Percentiles rank a stretch among this genome's conserved stretches.
Evolutionary conservation across 2,888 invertebrate genomes (phyloP).

Genomic region (Hyposoter dolosus): DNA sequence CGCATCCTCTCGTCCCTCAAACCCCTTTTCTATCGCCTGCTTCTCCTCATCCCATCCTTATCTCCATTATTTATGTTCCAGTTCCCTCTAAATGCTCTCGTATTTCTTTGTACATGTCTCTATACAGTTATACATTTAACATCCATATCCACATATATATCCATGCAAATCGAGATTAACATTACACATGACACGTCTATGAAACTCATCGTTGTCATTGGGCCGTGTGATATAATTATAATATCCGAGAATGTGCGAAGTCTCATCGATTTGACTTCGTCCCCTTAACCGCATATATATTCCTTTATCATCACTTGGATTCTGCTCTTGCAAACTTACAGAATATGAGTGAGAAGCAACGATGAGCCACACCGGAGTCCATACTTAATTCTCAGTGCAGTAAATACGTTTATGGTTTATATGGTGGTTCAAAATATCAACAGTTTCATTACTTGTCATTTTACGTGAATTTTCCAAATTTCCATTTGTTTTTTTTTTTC

Average conservation of each 20-base stretch:
- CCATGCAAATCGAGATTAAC: constrained; percentile 11
- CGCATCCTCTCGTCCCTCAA: constrained; percentile 25
- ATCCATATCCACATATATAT: background rate
- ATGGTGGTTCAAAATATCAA: background rate
- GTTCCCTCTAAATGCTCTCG: constrained; percentile 79
- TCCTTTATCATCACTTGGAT: background rate
- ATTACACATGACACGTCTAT: constrained; percentile 27
- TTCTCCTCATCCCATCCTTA: constrained; percentile 69
- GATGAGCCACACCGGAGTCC: background rate
- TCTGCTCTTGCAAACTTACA: background rate
- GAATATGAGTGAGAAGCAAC: background rate
- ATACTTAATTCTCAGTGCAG: constrained; percentile 33
- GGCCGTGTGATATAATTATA: constrained; percentile 43
- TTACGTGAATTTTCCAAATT: too few species aligned
- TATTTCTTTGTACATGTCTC: constrained; percentile 62
- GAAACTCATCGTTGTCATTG: constrained; percentile 55
- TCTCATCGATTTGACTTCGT: constrained; percentile 11
- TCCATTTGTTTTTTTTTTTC: too few species aligned
- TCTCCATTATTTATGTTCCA: constrained; percentile 78
- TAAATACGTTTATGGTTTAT: constrained; percentile 2
- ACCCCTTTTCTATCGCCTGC: constrained; percentile 30
- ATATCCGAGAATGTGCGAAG: constrained; percentile 34
- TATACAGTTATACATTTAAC: background rate
- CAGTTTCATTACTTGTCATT: background rate
- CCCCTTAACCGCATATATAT: background rate